Evolutionary conservation across 1,140 invertebrate species (phyloP), one percentile per base, ranked within the genome.

Genomic region (Drosophila nebulosa): DNA sequence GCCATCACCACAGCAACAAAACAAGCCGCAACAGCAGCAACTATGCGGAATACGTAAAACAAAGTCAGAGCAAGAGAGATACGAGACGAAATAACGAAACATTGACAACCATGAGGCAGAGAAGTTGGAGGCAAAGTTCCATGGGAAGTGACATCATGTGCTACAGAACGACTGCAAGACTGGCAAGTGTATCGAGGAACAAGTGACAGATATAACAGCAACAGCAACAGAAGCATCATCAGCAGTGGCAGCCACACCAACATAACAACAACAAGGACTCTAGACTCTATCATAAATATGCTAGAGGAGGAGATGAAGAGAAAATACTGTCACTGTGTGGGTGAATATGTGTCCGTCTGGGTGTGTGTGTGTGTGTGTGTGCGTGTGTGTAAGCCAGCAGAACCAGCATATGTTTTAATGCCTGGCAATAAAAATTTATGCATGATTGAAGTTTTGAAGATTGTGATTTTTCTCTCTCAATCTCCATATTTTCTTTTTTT

Each of bases 371-470:
- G 14, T 10, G 4, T 36, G 0, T 53, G 21, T 22, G 35, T 55
- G 53, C 27, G 30, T 12, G 26, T 59, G 50, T 51, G 21, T 5
- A 7, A 32, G 27, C 14, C 51, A 53, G 58, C 52, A 55, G 53
- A 53, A 30, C 30, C 53, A 63, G 66, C 74, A 78, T 74, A 66
- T 78, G 74, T 66, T 78, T 74, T 74, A 74, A 83, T 76, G 83
- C 60, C 51, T 55, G 42, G 69, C 73, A 83, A 88, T 88, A 88
- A 88, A 88, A 88, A 83, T 77, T 71, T 73, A 74, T 79, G 78
- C 78, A 85, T 88, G 81, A 85, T 86, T 85, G 83, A 81, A 86
- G 78, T 78, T 85, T 71, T 73, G 62, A 69, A 59, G 36, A 66
- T 68, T 64, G 64, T 52, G 52, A 74, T 63, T 75, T 75, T 75